Evolutionary conservation across 2,797 vertebrate species (phyloP), one percentile per base, ranked within the genome.

Genomic region (Orestias chungarensis): DNA sequence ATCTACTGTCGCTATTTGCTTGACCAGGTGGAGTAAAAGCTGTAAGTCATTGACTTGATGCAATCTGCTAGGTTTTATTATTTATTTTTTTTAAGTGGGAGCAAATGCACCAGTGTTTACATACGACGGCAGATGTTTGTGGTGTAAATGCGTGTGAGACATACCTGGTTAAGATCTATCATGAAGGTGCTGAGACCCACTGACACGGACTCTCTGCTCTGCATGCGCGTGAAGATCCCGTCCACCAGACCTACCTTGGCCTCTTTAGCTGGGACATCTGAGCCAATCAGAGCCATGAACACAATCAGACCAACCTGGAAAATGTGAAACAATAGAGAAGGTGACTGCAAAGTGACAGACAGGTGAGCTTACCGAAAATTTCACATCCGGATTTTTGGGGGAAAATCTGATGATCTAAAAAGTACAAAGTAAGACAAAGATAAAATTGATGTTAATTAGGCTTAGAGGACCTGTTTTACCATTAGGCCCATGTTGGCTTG

Each of bases 141-240:
- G 44, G 14, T 64, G 54, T 42, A 33, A 12, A 44, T 47, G 64
- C 9, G 42, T 59, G 40, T 71, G n/a, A 71, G 17, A 9, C 14
- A 67, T 84, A 96, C 96, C 95, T 99, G 98, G 86, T 98, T 99
- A 77, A 99, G 94, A 78, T 99, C 98, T 74, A 98, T 97, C 95
- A 98, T 97, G 89, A 99, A 99, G 7, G 97, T 99, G 83, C 98
- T 99, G 83, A 99, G 95, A 70, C 97, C 97, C 44, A 98, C 90
- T 82, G 98, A 99, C 82, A 99, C 93, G 7, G 97, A 99, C 85
- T 99, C 97, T 46, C 96, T 95, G 74, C 96, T 98, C 68, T 98
- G 96, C 86, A 99, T 96, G 83, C 96, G 95, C 12, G 96, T 97
- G 82, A 96, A 99, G 91, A 99, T 97, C 49, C 94, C 96, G 15